Evolutionary conservation across 2,888 invertebrate genomes (phyloP), one percentile per base, ranked within the genome.

Genomic region (Cephonodes hylas): DNA sequence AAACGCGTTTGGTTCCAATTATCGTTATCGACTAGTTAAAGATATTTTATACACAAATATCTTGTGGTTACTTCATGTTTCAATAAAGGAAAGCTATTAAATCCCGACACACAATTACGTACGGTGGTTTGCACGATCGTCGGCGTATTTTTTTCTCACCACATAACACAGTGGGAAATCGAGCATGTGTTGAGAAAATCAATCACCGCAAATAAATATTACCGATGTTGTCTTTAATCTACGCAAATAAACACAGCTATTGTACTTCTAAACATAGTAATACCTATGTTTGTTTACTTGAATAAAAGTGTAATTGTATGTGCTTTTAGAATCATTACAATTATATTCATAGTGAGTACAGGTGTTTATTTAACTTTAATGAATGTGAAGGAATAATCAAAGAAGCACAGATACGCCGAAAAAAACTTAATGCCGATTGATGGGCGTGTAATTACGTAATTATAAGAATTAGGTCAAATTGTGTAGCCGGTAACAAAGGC

Each of bases 21-120:
- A 84, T 84, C 84, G 79, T 72, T 66, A 72, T 70, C 88, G 85
- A 89, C 86, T 86, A 83, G 67, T 66, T 79, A 78, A 79, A 76
- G 70, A 81, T 74, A 75, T 70, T 67, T 70, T 70, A 76, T 69
- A 69, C 68, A 68, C 69, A 73, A 81, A 83, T 84, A 79, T 74
- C 76, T 80, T 77, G 70, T 77, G 81, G 84, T 84, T 79, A 89
- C 85, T 86, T 86, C 85, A 88, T 89, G 83, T 88, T 84, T 79
- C 83, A 88, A 89, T 88, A 89, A 81, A 83, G 81, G 78, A 77
- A 79, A 83, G 77, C 77, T 79, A 84, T 85, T 87, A 85, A 77
- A 75, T 71, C 48, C 68, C 71, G 65, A 75, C 74, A 74, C 73
- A 74, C 78, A 85, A 86, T 87, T 86, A 85, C 78, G 56, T 67